A percentile compares a stretch with the other conserved stretches of the same genome.
Conservation (phyloP, 2,113 vertebrate genomes). For the Colinus virginianus region DNA sequence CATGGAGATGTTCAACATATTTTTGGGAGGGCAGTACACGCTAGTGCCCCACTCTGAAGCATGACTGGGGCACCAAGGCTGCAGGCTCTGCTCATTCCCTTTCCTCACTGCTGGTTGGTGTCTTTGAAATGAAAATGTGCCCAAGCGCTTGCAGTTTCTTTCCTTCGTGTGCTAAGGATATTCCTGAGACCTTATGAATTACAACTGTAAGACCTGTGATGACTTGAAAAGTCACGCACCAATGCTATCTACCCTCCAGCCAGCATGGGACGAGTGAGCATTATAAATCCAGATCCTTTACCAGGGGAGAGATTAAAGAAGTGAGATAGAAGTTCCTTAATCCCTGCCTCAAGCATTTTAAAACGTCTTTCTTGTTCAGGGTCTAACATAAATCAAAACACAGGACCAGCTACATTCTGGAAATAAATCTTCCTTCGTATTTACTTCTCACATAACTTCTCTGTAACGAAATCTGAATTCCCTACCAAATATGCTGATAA, state of each 20-base stretch:
- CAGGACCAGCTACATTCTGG: background rate
- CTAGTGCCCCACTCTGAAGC: background rate
- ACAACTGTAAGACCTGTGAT: background rate
- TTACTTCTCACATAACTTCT: conserved; percentile 43
- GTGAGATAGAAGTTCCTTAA: conserved; percentile 50
- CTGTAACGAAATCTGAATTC: conserved; percentile 40
- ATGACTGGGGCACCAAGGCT: background rate
- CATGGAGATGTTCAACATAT: background rate
- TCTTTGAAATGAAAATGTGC: background rate
- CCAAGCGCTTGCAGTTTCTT: background rate
- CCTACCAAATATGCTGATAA: conserved; percentile 11
- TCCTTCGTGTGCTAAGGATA: background rate
- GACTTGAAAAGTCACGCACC: conserved; percentile 54
- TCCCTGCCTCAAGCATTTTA: conserved; percentile 42
- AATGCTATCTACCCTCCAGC: conserved; percentile 44
- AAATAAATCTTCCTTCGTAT: conserved; percentile 56
- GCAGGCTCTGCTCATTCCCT: background rate
- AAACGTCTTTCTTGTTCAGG: conserved; percentile 25
- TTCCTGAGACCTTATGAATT: conserved; percentile 16
- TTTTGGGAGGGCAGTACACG: fast-evolving
- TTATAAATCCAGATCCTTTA: conserved; percentile 63
- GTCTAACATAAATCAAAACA: conserved; percentile 56
- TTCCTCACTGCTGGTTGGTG: background rate
- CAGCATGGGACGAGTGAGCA: conserved; percentile 31
- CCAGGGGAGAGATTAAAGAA: conserved; percentile 48